A percentile compares a stretch with the other conserved stretches of the same genome.
Evolutionary conservation across 2,113 vertebrate species (phyloP).

Genomic region (Apus apus): DNA sequence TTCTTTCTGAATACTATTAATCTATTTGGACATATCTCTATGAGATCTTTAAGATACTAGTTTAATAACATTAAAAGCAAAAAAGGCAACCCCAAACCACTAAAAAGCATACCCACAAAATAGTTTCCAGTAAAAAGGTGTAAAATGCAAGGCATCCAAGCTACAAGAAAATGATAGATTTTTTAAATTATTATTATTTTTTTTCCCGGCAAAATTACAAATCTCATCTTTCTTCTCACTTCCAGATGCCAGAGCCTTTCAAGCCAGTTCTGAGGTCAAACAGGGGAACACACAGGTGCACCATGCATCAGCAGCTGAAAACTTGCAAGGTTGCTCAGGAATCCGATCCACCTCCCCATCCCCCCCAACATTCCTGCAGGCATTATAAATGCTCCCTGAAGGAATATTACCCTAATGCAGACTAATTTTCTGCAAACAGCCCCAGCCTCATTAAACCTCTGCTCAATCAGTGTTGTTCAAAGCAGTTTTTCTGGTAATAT

Average conservation of each 20-base stretch:
- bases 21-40: not conserved
- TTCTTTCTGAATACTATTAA: not conserved
- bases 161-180: not conserved
- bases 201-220: slow-evolving; percentile 35
- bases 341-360: slow-evolving; percentile 51
- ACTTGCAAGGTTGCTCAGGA: slow-evolving; percentile 52
- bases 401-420: slow-evolving; percentile 72
- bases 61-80: not conserved
- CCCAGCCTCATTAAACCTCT: slow-evolving; percentile 58
- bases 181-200: too few relatives aligned
- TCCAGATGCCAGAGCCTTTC: slow-evolving; percentile 75
- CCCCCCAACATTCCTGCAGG: slow-evolving; percentile 73
- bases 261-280: slow-evolving; percentile 69
- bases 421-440: slow-evolving; percentile 70
- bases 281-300: slow-evolving; percentile 79
- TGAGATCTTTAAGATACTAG: not conserved
- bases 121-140: not conserved
- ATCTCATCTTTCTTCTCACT: slow-evolving; percentile 46
- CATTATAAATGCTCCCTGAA: slow-evolving; percentile 74
- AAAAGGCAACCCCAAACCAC: not conserved
- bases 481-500: slow-evolving; percentile 40
- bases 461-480: slow-evolving; percentile 67
- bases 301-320: slow-evolving; percentile 51
- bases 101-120: not conserved
- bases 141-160: not conserved